These are phyloP conservation scores for Rhabdomys pumilio DNA, from an alignment of 2,797 vertebrate species.

Conservation along the genomic window DNA sequence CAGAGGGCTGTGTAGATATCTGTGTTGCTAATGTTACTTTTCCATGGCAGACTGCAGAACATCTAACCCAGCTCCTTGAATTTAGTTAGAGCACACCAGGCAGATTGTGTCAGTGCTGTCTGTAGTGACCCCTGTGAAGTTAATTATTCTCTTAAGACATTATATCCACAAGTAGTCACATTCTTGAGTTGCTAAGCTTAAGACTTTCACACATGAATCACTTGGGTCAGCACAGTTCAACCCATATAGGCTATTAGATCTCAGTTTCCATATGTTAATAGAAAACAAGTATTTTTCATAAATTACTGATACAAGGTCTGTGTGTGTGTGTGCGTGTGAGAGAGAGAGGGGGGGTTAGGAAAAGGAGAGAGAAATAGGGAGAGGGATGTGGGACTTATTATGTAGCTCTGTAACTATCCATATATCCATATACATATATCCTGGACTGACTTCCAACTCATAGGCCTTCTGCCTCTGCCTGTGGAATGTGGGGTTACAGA, in stretches of 20 bases:
- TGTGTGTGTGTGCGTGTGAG: not conserved
- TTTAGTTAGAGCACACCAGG: not conserved
- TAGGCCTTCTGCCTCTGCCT: not conserved
- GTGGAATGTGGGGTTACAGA: not conserved
- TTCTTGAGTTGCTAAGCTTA: not conserved
- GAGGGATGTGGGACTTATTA: not conserved
- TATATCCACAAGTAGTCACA: not conserved
- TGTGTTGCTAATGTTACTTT: not conserved
- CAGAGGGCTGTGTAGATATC: not conserved
- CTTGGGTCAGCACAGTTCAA: not conserved
- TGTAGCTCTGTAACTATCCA: not conserved
- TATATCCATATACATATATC: not conserved
- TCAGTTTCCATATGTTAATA: conserved; percentile 30
- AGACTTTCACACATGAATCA: not conserved
- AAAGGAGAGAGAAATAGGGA: no score
- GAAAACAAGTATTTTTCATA: not conserved
- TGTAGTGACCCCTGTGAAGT: not conserved
- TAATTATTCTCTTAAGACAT: not conserved
- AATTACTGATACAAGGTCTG: not conserved
- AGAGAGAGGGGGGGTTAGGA: no score
- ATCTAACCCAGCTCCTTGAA: not conserved
- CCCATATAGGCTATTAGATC: not conserved
- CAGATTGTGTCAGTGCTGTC: not conserved
- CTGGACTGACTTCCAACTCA: not conserved
- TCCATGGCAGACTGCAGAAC: not conserved